Conservation (phyloP, 2,113 vertebrate genomes). For the Channa argus region DNA sequence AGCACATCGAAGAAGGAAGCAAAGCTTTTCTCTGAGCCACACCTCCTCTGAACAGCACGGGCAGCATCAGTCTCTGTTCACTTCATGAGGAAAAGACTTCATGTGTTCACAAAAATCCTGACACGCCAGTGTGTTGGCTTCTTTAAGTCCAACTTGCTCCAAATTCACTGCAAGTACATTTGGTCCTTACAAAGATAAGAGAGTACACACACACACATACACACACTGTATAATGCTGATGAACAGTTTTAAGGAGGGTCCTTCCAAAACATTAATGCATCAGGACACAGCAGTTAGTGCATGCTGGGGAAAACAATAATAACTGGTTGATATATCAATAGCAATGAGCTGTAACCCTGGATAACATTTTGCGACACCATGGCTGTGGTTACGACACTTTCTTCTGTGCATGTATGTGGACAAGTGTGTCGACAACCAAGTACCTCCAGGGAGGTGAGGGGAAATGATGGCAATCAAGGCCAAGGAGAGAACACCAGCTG, state of each 20-base stretch:
- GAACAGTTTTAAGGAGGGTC: too few relatives aligned
- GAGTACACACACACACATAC: too few relatives aligned
- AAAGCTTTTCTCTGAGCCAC: too few relatives aligned
- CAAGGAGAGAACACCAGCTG: slow-evolving; percentile 74
- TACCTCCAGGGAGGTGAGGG: slow-evolving; percentile 42
- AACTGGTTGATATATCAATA: slow-evolving; percentile 5
- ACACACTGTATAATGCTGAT: too few relatives aligned
- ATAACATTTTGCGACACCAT: slow-evolving; percentile 9
- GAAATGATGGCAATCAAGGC: slow-evolving; percentile 61
- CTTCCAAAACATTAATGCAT: too few relatives aligned
- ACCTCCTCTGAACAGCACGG: too few relatives aligned
- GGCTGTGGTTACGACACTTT: slow-evolving; percentile 12
- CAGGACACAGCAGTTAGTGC: not conserved
- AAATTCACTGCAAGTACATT: not conserved
- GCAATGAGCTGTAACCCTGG: slow-evolving; percentile 11
- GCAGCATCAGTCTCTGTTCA: too few relatives aligned
- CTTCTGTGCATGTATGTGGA: slow-evolving; percentile 4
- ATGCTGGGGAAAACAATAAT: not conserved
- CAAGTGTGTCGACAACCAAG: slow-evolving; percentile 5
- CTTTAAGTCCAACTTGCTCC: not conserved
- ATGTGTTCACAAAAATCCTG: too few relatives aligned
- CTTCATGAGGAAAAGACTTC: too few relatives aligned
- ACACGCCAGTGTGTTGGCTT: too few relatives aligned
- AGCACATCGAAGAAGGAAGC: too few relatives aligned
- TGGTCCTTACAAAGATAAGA: not conserved